Base-by-base conservation (phyloP, 2,113 vertebrate species). In the Deroptyus accipitrinus region DNA sequence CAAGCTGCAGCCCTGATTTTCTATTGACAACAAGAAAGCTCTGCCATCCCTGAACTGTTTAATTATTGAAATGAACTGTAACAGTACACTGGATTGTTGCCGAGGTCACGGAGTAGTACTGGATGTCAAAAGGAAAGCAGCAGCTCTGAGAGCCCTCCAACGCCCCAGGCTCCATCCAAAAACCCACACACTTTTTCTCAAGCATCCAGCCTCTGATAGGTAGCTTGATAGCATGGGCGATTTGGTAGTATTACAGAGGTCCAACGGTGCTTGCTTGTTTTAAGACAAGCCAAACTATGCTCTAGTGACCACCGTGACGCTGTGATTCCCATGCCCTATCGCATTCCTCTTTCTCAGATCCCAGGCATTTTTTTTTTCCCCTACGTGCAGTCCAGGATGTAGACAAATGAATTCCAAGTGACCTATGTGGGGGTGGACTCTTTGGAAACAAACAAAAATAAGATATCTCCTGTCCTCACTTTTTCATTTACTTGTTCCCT, bases 321-420 rank as follows among this genome's bases (percentile, higher is more conserved):
- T 97, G 96, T 92, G 98, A 98, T 99, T 99, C 99, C 99, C 99
- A 99, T 99, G 99, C 99, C 99, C 99, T 98, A 95, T 97, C 91
- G 90, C 98, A 99, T 99, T 99, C 99, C 98, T 99, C 96, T 97
- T 97, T 83, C 97, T 97, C 98, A 97, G 98, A 99, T 99, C 99
- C 98, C 98, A 99, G 98, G 98, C 98, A 77, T 97, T 96, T 98
- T 91, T 97, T 97, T 97, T 97, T 97, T 54, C 92, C 96, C 97
- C 98, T 98, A 97, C 98, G 97, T 98, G 97, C 98, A 95, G 96
- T 98, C 98, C 98, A 99, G 99, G 98, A 99, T 99, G 98, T 98
- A 98, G 98, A 98, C 98, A 98, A 98, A 98, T 98, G 98, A 98
- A 99, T 99, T 99, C 98, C 98, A 98, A 99, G 98, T 99, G 99